Percentiles rank a stretch among this genome's conserved stretches.
Evolutionary conservation across 2,113 vertebrate species (phyloP).

Genomic region (Serinus canaria): DNA sequence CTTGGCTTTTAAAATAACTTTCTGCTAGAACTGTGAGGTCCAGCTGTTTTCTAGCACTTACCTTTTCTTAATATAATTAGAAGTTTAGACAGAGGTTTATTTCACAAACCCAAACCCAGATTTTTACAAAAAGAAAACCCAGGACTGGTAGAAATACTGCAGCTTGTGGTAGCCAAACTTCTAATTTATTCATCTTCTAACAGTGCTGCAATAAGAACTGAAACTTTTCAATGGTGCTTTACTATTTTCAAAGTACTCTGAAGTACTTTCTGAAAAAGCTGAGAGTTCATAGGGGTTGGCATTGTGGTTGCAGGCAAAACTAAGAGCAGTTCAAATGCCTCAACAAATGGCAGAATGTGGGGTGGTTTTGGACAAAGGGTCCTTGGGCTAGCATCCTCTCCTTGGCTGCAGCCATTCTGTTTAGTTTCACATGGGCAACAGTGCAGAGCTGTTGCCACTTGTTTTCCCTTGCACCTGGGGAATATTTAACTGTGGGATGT

Average conservation of each 20-base stretch:
- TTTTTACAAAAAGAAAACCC: not conserved
- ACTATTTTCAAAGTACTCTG: not conserved
- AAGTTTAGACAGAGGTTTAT: not conserved
- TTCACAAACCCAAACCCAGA: not conserved
- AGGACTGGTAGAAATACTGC: not conserved
- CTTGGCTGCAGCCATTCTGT: not conserved
- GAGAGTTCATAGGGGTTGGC: not conserved
- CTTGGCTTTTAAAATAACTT: not conserved
- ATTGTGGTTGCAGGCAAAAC: not conserved
- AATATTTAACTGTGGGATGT: not conserved
- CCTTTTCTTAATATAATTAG: not conserved
- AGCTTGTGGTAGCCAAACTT: not conserved
- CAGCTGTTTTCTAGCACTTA: conserved; percentile 2
- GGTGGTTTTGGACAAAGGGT: not conserved
- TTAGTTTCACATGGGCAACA: not conserved
- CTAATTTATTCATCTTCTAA: conserved; percentile 7
- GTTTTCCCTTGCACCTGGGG: not conserved
- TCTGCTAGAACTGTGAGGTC: not conserved
- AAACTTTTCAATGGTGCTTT: not conserved
- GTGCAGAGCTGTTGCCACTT: not conserved
- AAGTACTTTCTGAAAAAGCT: not conserved
- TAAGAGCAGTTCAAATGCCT: not conserved
- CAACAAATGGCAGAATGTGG: not conserved
- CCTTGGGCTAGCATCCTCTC: not conserved
- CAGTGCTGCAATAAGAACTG: not conserved